Base-by-base conservation (phyloP, 53 echinoderm and acorn worm species). In the Holothuria scabra region DNA sequence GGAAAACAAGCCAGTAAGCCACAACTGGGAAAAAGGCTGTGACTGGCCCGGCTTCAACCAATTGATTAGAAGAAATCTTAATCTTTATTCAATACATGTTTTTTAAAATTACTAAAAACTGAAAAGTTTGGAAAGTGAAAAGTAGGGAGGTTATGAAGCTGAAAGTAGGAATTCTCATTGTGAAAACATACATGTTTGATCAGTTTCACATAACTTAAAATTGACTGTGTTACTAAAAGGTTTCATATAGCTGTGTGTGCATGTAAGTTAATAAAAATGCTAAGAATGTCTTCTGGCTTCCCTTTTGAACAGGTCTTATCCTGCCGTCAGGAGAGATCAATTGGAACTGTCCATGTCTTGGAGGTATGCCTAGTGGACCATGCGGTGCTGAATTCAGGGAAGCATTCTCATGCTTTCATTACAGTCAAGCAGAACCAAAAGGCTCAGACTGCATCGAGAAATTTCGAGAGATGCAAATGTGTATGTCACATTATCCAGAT, bases 381-480 rank as follows among this genome's bases (percentile, higher is more conserved):
- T 96, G 96, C 26, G 93, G 96, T 20, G 90, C 89, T 29, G 96
- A 96, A 66, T 93, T 96, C 76, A 60, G 93, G 14, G 91, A 96
- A 16, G 93, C 93, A 71, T 96, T 96, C 84, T 93, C 96, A 80
- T 96, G 96, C 80, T 96, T 96, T 74, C 96, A 96, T 85, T 93
- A 91, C 86, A 96, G 93, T 59, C 79, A 83, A 23, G 90, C 84
- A 1, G 96, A 92, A 41, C 89, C 89, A 68, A 96, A 96, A 71
- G 93, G 93, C 5, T 93, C 93, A 3, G 92, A 96, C 28, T 96
- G 96, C 81, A 85, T 96, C 23, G 91, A 96, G 83, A 85, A 91
- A 34, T 93, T 96, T 71, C 90, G 96, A 60, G 84, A 85, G 52
- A 93, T 96, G 92, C 93, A 96, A 76, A 91, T 91, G 63, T 96